Conservation (phyloP, 2,888 invertebrate genomes). For the Troides aeacus region DNA sequence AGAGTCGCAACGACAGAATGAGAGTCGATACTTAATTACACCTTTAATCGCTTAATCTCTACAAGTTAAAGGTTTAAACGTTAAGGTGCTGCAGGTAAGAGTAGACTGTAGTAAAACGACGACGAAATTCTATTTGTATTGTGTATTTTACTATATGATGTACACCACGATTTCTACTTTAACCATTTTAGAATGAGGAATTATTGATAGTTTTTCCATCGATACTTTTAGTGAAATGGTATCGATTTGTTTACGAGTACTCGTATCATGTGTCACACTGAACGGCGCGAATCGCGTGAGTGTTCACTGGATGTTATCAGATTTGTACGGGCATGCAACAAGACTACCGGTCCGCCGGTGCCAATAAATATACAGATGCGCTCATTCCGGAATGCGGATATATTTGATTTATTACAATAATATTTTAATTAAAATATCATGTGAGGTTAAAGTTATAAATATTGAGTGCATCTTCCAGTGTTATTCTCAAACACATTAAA, state of each 20-base stretch:
- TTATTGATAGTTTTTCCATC: not conserved
- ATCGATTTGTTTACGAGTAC: constrained; percentile 21
- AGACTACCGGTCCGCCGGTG: constrained; percentile 45
- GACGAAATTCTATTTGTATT: constrained; percentile 42
- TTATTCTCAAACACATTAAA: too few species aligned
- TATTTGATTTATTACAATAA: constrained; percentile 45
- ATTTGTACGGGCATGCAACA: constrained; percentile 58
- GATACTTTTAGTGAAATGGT: constrained; percentile 2
- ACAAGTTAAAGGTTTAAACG: constrained; percentile 41
- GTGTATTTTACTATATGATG: not conserved
- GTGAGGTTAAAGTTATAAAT: not conserved
- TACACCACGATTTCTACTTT: not conserved
- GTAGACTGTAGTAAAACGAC: constrained; percentile 32
- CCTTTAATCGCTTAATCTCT: constrained; percentile 76
- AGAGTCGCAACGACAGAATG: constrained; percentile 76
- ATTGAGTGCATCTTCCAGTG: too few species aligned
- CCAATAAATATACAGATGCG: constrained; percentile 53
- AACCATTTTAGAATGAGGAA: not conserved
- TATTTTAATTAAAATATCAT: constrained; percentile 30
- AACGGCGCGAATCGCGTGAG: constrained; percentile 55
- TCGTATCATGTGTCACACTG: constrained; percentile 33
- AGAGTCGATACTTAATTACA: constrained; percentile 80
- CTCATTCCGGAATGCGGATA: constrained; percentile 35
- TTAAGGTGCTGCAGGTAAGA: constrained; percentile 47
- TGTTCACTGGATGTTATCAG: constrained; percentile 50